Conservation (phyloP, 2,888 invertebrate species). For the Acleris sparsana region DNA sequence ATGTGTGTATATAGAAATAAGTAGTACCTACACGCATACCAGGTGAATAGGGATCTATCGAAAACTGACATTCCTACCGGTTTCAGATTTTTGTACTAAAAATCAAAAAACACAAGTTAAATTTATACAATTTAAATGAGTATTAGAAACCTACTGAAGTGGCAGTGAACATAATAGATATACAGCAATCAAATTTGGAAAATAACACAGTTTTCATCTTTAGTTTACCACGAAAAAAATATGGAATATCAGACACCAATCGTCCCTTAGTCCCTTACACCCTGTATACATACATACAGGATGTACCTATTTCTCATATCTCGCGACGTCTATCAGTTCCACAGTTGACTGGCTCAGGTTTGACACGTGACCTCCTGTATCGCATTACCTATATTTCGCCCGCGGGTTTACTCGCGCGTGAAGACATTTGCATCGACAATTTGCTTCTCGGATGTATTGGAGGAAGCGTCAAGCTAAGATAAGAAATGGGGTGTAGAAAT, state of each 20-base stretch:
- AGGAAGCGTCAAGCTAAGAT: not conserved
- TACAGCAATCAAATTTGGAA: no score
- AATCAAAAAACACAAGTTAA: no score
- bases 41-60: no score
- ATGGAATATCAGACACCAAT: not conserved
- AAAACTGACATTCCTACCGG: no score
- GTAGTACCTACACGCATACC: no score
- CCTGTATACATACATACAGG: not conserved
- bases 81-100: no score
- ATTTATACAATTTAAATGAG: no score
- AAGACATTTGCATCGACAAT: conserved; percentile 17
- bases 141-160: no score
- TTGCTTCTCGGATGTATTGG: conserved; percentile 7
- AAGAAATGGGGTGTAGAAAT: not conserved
- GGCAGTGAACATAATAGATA: no score
- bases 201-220: not conserved
- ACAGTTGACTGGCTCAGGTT: conserved; percentile 22
- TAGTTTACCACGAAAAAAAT: no score
- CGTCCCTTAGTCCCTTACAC: not conserved
- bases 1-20: no score
- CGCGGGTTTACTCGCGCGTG: conserved; percentile 13
- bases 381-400: conserved; percentile 6
- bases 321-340: not conserved
- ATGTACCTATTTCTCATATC: not conserved
- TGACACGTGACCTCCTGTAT: conserved; percentile 28